Conservation (phyloP, 2,113 vertebrate genomes). For the Psettodes erumei region DNA sequence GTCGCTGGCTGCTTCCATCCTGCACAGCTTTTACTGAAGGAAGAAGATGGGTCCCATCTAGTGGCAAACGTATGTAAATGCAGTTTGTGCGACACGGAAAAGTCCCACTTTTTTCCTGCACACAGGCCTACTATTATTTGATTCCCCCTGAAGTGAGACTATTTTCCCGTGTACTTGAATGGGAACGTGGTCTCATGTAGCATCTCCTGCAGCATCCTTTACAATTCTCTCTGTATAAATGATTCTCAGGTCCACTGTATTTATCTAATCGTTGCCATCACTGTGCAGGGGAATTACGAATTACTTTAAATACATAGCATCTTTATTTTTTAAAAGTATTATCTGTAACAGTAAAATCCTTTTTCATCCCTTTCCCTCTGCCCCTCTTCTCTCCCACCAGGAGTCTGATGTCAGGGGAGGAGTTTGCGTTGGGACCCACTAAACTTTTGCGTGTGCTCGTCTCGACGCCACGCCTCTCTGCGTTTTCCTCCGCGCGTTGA, state of each 20-base stretch:
- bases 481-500: slow-evolving; percentile 78
- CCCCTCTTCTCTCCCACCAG: not conserved
- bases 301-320: not conserved
- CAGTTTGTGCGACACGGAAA: slow-evolving; percentile 39
- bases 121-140: not conserved
- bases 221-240: not conserved
- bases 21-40: not conserved
- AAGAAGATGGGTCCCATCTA: slow-evolving; percentile 46
- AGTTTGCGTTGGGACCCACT: slow-evolving; percentile 66
- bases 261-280: no score
- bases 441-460: slow-evolving; percentile 77
- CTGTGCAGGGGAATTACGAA: not conserved
- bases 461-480: slow-evolving; percentile 76
- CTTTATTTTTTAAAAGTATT: no score
- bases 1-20: not conserved
- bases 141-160: no score
- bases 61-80: slow-evolving; percentile 26
- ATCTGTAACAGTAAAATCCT: no score
- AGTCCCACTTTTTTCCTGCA: not conserved
- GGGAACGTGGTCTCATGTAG: no score
- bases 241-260: not conserved
- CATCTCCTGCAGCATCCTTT: no score
- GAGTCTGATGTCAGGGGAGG: slow-evolving; percentile 65
- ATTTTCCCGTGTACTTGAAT: no score
- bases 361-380: no score